Evolutionary conservation across 1,140 invertebrate genomes (phyloP), one percentile per base, ranked within the genome.

Genomic region (Teleopsis dalmanni): DNA sequence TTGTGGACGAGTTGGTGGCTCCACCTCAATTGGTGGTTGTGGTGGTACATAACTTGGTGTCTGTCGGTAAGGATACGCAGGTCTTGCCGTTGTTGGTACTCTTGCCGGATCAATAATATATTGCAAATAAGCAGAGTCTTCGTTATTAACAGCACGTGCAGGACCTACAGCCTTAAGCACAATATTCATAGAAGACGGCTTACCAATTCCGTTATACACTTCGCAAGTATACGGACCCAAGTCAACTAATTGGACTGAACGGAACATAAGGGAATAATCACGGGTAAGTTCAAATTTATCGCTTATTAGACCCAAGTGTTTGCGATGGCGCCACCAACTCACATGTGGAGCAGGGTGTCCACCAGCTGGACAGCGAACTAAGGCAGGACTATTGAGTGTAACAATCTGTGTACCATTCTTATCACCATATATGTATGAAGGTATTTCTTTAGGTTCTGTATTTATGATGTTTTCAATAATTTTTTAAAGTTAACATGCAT

Each of bases 141-240:
- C 73, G 6, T 73, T 62, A 55, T 62, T 74, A 5, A 57, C 53
- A 13, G 66, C 65, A 44, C 59, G 56, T 10, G 81, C 77, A 0
- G 84, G 81, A 10, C 82, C 81, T 38, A 83, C 64, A 0, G 84
- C 83, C 57, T 82, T 80, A 1, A 94, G 73, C 0, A 76, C 79
- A 0, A 90, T 74, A 1, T 80, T 79, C 79, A 84, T 86, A 16
- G 84, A 83, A 1, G 83, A 83, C 4, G 88, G 81, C 48, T 80
- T 79, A 3, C 85, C 87, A 6, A 82, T 62, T 2, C 86, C 87
- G 60, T 93, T 93, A 66, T 87, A 93, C 1, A 87, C 88, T 58
- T 90, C 85, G 60, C 90, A 94, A 1, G 82, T 85, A 67, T 93
- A 91, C n/a, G 82, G 73, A 10, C 90, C 90, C 3, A 90, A 75